Base-by-base conservation (phyloP, 2,797 vertebrate genomes). In the Sebastes hubbsi region DNA sequence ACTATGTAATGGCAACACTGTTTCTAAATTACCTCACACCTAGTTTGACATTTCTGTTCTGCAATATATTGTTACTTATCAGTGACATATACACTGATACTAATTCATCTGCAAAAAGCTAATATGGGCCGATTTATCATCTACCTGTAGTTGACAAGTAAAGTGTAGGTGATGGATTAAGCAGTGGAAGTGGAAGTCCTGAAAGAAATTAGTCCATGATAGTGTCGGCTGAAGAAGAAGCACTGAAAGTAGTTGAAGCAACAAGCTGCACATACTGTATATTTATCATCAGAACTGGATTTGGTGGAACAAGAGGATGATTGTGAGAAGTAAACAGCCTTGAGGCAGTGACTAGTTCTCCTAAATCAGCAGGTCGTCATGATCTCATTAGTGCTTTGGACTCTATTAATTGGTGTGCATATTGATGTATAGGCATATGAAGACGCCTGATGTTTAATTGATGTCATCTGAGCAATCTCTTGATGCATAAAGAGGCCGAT, bases 381-480 rank as follows among this genome's bases (percentile, higher is more conserved):
- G 20, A 73, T 25, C 61, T 58, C 7, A 46, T 52, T 81, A 62
- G 29, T 49, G 64, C 49, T 10, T 55, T 55, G n/a, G 8, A 58
- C 38, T 34, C 60, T 11, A 24, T 52, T 56, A 59, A 59, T 54
- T n/a, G 34, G 38, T 13, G 7, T 27, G 66, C 29, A 68, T 25
- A 16, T 22, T 13, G 4, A 69, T n/a, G 14, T 55, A 78, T 12
- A 11, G 16, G 18, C 52, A 8, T 4, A 68, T 65, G 70, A 78
- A 59, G 13, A 22, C 2, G 16, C 24, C 38, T 38, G 32, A 59
- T 77, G 76, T 78, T 73, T 22, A 61, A 34, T 32, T 68, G 49
- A 54, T 52, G 59, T 82, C 80, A 73, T 80, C 56, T 56, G 75
- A 84, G 63, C 20, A 1, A 25, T 32, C 55, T 68, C 54, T 29